Base-by-base conservation (phyloP, 2,113 vertebrate species). In the Mirza zaza region DNA sequence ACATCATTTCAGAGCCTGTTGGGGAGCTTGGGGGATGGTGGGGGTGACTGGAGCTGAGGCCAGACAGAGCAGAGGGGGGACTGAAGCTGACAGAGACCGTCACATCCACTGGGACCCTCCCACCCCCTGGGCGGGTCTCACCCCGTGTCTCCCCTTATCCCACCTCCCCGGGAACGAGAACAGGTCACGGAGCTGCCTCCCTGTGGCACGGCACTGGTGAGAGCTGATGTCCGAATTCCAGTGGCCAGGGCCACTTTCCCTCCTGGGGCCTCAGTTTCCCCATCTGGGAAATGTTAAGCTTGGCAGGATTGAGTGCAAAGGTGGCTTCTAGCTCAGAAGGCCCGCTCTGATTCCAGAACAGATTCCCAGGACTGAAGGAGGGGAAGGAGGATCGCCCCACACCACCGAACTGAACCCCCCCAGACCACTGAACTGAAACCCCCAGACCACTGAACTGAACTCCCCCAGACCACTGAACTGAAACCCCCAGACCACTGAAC, bases 61-160 rank as follows among this genome's bases (percentile, higher is more conserved):
- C 29, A 27, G 25, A 14, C 2, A 36, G 65, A 68, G 65, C 1
- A 8, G 86, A 21, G 13, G 32, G 20, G 39, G 4, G 50, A 52
- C 2, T 5, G 39, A 88, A n/a, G 68, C 50, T 29, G 5, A 27
- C 17, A 87, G 50, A 29, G 10, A 81, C 12, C 50, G 15, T 39
- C 12, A 8, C 7, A 2, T 3, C 42, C 13, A 32, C 73, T 1
- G 6, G 25, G 7, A 17, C 71, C 71, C 73, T n/a, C 71, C n/a
- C 39, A 18, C 4, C 13, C 20, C 10, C 23, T 17, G 71, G 52
- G 75, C 17, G 8, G 1, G 5, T 52, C 4, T 15, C 8, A 3
- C 50, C n/a, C 45, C 4, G 3, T 0, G 42, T 1, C 27, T 23
- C 45, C 5, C 8, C 1, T 3, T 0, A 1, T 20, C 25, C 13